Percentiles rank a stretch among this genome's conserved stretches.
Conservation (phyloP, 1,140 invertebrate genomes). For the Aphelenchoides besseyi region DNA sequence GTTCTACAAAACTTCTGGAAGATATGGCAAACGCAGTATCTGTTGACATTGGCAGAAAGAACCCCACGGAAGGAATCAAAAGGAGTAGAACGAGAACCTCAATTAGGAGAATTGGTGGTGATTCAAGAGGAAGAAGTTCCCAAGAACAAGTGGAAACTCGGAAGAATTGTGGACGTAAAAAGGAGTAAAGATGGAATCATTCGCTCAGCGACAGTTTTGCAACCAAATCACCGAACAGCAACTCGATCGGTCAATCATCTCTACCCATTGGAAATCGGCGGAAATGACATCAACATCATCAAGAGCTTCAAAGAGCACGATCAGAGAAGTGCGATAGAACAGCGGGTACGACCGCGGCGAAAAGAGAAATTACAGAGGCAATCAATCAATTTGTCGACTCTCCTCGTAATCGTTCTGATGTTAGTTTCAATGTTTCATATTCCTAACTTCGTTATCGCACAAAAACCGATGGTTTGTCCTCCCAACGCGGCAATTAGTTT, state of each 20-base stretch:
- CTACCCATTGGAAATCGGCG: constrained; percentile 3
- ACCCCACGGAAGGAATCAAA: not conserved
- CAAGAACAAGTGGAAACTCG: not conserved
- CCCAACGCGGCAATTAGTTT: not conserved
- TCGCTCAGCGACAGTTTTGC: not conserved
- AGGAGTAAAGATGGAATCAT: not conserved
- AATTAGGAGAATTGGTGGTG: not conserved
- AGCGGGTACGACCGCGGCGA: not conserved
- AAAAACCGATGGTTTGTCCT: not conserved
- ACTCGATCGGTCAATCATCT: constrained; percentile 2
- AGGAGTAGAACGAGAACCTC: not conserved
- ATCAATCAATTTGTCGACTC: not conserved
- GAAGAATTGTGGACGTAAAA: not conserved
- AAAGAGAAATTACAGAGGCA: not conserved
- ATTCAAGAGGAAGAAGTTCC: not conserved
- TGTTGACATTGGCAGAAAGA: not conserved
- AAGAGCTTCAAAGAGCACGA: not conserved
- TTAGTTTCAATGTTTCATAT: not conserved
- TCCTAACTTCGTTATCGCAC: not conserved
- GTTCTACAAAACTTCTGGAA: not conserved
- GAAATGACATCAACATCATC: not conserved
- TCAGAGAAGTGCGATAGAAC: not conserved
- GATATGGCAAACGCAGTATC: not conserved
- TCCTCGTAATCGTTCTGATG: not conserved
- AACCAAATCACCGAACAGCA: not conserved